These are phyloP conservation scores for Belgica antarctica DNA, from an alignment of 2,888 invertebrate species.

Conservation along the genomic window DNA sequence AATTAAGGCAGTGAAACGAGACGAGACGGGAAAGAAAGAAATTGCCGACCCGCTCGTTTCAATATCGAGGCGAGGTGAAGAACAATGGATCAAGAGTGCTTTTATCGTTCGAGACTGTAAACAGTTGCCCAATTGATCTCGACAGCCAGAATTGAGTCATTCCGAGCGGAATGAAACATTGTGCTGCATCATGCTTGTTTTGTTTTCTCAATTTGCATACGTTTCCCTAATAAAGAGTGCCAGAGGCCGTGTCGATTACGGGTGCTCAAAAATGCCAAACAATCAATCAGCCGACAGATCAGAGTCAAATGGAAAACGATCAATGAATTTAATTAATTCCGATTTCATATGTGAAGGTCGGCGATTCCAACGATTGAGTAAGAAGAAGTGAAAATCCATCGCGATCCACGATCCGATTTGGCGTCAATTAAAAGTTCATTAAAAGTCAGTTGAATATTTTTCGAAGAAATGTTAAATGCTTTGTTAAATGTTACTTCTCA, in stretches of 20 bases:
- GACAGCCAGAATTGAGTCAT: neutral
- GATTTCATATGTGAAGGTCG: slow-evolving; percentile 39
- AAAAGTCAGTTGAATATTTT: neutral
- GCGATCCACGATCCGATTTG: slow-evolving; percentile 13
- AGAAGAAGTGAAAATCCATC: neutral
- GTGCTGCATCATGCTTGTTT: neutral
- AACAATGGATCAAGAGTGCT: slow-evolving; percentile 2
- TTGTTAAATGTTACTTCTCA: neutral
- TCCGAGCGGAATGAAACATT: neutral
- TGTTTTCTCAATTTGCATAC: neutral
- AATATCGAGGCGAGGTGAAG: neutral
- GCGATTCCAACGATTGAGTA: neutral
- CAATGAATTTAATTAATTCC: slow-evolving; percentile 13
- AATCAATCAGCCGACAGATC: slow-evolving; percentile 37
- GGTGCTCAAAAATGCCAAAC: slow-evolving; percentile 36
- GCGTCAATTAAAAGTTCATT: slow-evolving; percentile 40
- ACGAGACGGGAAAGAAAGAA: neutral
- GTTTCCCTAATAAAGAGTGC: no score
- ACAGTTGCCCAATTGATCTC: slow-evolving; percentile 19
- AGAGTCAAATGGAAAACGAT: neutral
- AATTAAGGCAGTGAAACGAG: slow-evolving; percentile 7
- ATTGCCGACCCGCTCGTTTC: neutral
- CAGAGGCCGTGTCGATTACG: no score
- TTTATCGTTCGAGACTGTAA: neutral
- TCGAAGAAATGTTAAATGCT: slow-evolving; percentile 19